Conservation (phyloP, 2,113 vertebrate species). For the Anoplopoma fimbria region DNA sequence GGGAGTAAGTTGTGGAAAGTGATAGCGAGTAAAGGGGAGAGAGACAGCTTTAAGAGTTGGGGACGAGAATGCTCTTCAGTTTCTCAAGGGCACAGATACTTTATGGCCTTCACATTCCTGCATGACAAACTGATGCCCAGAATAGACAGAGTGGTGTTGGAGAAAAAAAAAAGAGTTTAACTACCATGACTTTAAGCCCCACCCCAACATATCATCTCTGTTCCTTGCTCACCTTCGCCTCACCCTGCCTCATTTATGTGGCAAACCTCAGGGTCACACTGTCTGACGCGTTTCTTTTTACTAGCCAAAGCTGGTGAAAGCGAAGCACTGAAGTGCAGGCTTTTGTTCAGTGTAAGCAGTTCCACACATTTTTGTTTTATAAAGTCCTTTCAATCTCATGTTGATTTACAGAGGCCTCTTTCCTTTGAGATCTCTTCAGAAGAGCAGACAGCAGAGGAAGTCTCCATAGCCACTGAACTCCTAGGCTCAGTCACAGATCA, state of each 20-base stretch:
- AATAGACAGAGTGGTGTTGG: conserved; percentile 67
- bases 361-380: conserved; percentile 81
- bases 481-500: conserved; percentile 50
- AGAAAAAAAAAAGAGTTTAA: conserved; percentile 36
- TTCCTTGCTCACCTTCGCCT: conserved; percentile 62
- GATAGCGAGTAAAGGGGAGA: conserved; percentile 65
- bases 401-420: conserved; percentile 72
- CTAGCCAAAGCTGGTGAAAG: conserved; percentile 69
- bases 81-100: conserved; percentile 80
- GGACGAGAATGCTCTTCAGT: conserved; percentile 71
- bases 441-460: conserved; percentile 65
- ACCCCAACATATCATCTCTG: conserved; percentile 48
- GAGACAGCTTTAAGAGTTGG: conserved; percentile 73
- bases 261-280: conserved; percentile 68
- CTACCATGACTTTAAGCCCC: conserved; percentile 55
- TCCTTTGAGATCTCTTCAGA: conserved; percentile 58
- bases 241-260: conserved; percentile 67
- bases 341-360: conserved; percentile 71
- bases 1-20: conserved; percentile 52
- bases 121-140: conserved; percentile 76
- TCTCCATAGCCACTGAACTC: conserved; percentile 54
- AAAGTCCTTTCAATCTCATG: conserved; percentile 65
- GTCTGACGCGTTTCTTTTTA: conserved; percentile 56
- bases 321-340: conserved; percentile 32
- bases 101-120: conserved; percentile 79